Base-by-base conservation (phyloP, 2,888 invertebrate genomes). In the Sepioteuthis lessoniana region DNA sequence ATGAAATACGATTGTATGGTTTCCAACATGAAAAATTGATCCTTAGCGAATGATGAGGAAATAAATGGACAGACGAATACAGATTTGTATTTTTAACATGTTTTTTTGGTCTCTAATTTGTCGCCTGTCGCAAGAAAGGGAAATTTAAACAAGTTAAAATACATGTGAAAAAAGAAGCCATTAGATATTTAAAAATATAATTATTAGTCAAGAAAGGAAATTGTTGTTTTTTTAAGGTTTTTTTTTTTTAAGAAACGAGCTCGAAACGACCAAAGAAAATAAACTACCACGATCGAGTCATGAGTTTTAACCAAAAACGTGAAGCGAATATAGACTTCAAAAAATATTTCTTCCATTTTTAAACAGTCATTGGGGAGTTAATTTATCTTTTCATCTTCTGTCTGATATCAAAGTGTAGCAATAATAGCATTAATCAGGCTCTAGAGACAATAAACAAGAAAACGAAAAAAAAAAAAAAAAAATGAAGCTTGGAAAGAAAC, bases 351-450 rank as follows among this genome's bases (percentile, higher is more conserved):
- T 25, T 55, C 7, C 5, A 7, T 19, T 50, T 50, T 50, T 50
- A 31, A n/a, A 28, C 31, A 76, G n/a, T 35, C n/a, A 19, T 76
- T 76, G n/a, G 16, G 76, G 16, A n/a, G 76, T 76, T 76, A n/a
- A n/a, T 76, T n/a, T 76, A 35, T 76, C n/a, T 76, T 35, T 76
- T 76, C 8, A 16, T 76, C n/a, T 76, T 16, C 76, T 76, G n/a
- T 19, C 13, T 35, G n/a, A 76, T 21, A 76, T n/a, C 76, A 76
- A 16, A 76, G 13, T 76, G 16, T n/a, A n/a, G 76, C n/a, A n/a
- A 76, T 76, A n/a, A 76, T 76, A n/a, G n/a, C n/a, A 76, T 76
- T 76, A 35, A 76, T 76, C n/a, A 76, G n/a, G n/a, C n/a, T 76
- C 76, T 76, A n/a, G 10, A 76, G 76, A 76, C 76, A 10, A 60